These are phyloP conservation scores for Corydoras maculifer DNA, from an alignment of 2,113 vertebrate species.

Conservation along the genomic window DNA sequence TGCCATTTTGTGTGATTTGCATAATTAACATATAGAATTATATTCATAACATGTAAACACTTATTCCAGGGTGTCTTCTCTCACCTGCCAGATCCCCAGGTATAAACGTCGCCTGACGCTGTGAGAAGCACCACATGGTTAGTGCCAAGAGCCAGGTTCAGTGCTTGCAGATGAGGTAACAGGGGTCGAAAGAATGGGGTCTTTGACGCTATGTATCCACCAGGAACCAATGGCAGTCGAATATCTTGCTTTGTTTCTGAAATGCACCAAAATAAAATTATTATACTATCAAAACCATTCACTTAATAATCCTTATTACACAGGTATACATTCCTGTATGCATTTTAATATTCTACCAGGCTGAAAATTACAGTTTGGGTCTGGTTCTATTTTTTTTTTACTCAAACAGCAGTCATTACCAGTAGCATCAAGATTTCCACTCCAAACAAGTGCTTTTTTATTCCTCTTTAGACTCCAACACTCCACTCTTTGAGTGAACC, in stretches of 20 bases:
- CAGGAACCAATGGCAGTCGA: slow-evolving; percentile 72
- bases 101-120: slow-evolving; percentile 62
- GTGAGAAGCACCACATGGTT: slow-evolving; percentile 75
- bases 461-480: slow-evolving; percentile 56
- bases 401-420: slow-evolving; percentile 39
- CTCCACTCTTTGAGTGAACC: slow-evolving; percentile 56
- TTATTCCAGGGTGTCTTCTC: not conserved
- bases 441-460: slow-evolving; percentile 57
- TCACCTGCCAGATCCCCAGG: slow-evolving; percentile 86
- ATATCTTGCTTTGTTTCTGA: slow-evolving; percentile 30
- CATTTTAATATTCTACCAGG: too few species aligned
- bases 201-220: slow-evolving; percentile 64
- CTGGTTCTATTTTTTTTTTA: not conserved
- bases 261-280: too few species aligned
- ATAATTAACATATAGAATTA: too few species aligned
- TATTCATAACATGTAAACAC: too few species aligned
- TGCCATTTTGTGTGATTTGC: too few species aligned
- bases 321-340: too few species aligned
- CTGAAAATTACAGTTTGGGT: too few species aligned
- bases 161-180: slow-evolving; percentile 58
- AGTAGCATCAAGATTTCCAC: slow-evolving; percentile 36
- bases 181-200: slow-evolving; percentile 69
- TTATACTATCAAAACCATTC: too few species aligned
- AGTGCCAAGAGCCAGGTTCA: slow-evolving; percentile 66
- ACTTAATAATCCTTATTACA: too few species aligned